These are phyloP conservation scores for Betta splendens DNA, from an alignment of 2,797 vertebrate genomes.

Conservation along the genomic window DNA sequence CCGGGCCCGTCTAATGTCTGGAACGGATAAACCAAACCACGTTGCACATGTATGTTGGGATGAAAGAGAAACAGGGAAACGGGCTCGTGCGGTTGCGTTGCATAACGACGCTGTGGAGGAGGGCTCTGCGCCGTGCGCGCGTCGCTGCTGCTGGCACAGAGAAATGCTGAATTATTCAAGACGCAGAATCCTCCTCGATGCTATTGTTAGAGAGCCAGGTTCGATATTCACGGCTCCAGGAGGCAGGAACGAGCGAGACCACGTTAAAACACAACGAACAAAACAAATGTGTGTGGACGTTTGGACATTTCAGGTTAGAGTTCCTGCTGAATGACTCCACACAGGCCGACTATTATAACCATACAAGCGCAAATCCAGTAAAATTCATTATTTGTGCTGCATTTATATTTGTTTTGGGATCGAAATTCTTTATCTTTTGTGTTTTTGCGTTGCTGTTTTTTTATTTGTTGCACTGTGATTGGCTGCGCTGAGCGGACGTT, in stretches of 20 bases:
- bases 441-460: too few species aligned
- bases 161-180: slow-evolving; percentile 63
- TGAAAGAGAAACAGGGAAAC: slow-evolving; percentile 15
- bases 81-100: slow-evolving; percentile 37
- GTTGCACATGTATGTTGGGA: not conserved
- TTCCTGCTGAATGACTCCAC: too few species aligned
- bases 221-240: not conserved
- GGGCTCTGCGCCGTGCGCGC: slow-evolving; percentile 19
- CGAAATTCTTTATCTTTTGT: too few species aligned
- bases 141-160: slow-evolving; percentile 10
- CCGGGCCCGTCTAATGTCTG: slow-evolving; percentile 22
- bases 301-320: too few species aligned
- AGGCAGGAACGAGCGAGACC: not conserved
- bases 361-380: too few species aligned
- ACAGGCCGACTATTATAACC: too few species aligned
- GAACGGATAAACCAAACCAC: not conserved
- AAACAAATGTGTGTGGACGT: too few species aligned
- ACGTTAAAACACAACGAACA: too few species aligned
- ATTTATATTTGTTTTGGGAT: too few species aligned
- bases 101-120: slow-evolving; percentile 62
- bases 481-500: too few species aligned
- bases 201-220: slow-evolving; percentile 45
- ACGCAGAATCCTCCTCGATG: slow-evolving; percentile 43
- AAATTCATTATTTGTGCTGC: too few species aligned
- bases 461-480: too few species aligned